A percentile compares a stretch with the other conserved stretches of the same genome.
Conservation (phyloP, 2,888 invertebrate species). For the Spilosoma lubricipeda region DNA sequence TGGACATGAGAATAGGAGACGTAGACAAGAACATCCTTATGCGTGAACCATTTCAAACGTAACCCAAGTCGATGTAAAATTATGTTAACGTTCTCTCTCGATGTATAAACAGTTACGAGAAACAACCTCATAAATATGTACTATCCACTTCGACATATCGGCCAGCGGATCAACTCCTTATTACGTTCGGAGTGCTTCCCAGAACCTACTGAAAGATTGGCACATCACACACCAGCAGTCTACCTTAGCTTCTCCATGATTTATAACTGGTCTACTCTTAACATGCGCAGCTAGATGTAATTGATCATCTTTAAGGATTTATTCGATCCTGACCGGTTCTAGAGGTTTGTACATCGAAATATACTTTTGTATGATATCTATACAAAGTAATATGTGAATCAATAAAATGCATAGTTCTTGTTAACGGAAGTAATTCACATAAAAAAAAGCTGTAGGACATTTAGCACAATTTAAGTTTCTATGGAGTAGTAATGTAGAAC, state of each 20-base stretch:
- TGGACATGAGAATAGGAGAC: neutral
- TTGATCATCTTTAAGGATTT: neutral
- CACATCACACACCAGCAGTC: neutral
- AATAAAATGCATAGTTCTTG: no score
- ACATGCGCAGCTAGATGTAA: neutral
- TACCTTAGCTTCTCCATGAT: neutral
- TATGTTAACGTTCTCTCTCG: slow-evolving; percentile 12
- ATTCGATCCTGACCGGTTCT: neutral
- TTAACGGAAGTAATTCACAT: no score
- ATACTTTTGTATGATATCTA: neutral
- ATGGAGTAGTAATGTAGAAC: no score
- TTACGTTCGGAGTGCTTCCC: slow-evolving; percentile 38
- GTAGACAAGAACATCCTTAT: neutral
- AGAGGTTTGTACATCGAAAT: neutral
- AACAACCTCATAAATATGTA: slow-evolving; percentile 33
- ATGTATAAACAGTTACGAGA: slow-evolving; percentile 22
- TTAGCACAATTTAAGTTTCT: no score
- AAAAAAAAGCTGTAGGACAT: no score
- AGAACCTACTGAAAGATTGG: slow-evolving; percentile 42
- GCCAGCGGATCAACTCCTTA: slow-evolving; percentile 12
- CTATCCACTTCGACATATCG: slow-evolving; percentile 16
- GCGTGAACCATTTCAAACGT: neutral
- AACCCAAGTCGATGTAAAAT: slow-evolving; percentile 1
- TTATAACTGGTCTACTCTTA: neutral
- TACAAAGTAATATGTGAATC: no score